Percentiles rank a stretch among this genome's conserved stretches.
These are phyloP conservation scores for Euphonia xanthogaster DNA, from an alignment of 2,797 vertebrate species.

Conservation along the genomic window DNA sequence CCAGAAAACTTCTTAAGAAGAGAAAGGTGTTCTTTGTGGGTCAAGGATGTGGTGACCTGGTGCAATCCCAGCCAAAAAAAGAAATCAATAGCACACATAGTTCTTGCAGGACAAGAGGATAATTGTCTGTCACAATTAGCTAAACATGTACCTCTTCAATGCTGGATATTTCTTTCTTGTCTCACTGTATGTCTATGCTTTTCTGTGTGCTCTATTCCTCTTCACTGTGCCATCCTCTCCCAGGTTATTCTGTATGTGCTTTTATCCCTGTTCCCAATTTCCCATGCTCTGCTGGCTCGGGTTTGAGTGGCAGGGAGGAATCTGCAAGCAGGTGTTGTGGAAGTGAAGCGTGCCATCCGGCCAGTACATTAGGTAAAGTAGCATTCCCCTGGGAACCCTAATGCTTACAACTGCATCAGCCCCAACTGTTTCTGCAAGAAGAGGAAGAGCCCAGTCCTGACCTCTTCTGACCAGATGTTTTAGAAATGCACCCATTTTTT, in stretches of 20 bases:
- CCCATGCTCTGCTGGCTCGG: slow-evolving; percentile 61
- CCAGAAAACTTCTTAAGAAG: neutral
- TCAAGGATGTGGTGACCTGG: neutral
- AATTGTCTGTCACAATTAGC: neutral
- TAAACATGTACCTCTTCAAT: neutral
- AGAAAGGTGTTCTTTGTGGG: neutral
- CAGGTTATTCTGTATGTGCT: neutral
- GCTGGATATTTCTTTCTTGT: neutral
- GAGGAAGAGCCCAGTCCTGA: slow-evolving; percentile 51
- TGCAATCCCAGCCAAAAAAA: neutral
- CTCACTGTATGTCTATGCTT: neutral
- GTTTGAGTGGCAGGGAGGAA: slow-evolving; percentile 71
- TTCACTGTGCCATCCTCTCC: neutral
- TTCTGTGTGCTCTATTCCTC: neutral
- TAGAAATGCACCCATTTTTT: slow-evolving; percentile 46
- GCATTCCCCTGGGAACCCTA: slow-evolving; percentile 46
- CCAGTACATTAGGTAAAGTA: slow-evolving; percentile 64
- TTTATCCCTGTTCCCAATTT: slow-evolving; percentile 9
- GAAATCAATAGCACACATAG: neutral
- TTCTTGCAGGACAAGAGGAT: neutral
- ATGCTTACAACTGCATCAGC: slow-evolving; percentile 44
- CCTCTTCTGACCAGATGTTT: slow-evolving; percentile 74
- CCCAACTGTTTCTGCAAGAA: slow-evolving; percentile 63
- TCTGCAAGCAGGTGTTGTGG: slow-evolving; percentile 74
- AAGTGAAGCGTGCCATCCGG: slow-evolving; percentile 67